Evolutionary conservation across 2,113 vertebrate species (phyloP).

Genomic region (Pterocles orientalis): DNA sequence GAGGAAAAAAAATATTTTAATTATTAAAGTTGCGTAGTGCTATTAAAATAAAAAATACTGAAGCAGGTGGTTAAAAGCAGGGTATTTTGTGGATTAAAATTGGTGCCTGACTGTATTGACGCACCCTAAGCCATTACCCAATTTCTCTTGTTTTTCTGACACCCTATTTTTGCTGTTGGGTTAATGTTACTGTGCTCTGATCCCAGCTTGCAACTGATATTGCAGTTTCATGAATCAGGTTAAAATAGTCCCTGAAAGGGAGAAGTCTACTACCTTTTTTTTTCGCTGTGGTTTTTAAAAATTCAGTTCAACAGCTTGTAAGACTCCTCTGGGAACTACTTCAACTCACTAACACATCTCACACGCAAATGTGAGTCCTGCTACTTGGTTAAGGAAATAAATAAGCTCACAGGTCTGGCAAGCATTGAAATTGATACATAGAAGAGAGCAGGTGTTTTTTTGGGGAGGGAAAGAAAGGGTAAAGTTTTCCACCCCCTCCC

Average conservation of each 20-base stretch:
- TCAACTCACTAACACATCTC: neutral
- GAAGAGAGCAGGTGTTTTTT: neutral
- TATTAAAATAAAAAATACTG: neutral
- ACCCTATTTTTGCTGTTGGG: neutral
- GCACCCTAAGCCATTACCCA: neutral
- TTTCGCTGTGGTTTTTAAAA: neutral
- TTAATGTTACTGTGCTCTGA: neutral
- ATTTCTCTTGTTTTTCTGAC: constrained; percentile 1
- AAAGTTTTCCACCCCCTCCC: neutral
- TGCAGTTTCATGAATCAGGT: neutral
- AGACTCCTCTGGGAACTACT: neutral
- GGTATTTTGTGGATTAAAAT: neutral
- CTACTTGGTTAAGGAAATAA: neutral
- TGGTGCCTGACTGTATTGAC: neutral
- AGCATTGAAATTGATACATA: neutral
- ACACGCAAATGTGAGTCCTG: neutral
- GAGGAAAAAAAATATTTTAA: neutral
- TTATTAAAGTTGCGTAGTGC: neutral
- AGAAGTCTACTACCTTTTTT: neutral
- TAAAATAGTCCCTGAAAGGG: neutral
- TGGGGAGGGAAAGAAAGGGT: neutral
- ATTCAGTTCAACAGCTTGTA: neutral
- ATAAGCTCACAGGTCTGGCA: neutral
- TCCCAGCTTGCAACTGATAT: neutral
- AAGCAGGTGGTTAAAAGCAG: neutral